Base-by-base conservation (phyloP, 2,797 vertebrate genomes). In the Protonibea diacanthus region DNA sequence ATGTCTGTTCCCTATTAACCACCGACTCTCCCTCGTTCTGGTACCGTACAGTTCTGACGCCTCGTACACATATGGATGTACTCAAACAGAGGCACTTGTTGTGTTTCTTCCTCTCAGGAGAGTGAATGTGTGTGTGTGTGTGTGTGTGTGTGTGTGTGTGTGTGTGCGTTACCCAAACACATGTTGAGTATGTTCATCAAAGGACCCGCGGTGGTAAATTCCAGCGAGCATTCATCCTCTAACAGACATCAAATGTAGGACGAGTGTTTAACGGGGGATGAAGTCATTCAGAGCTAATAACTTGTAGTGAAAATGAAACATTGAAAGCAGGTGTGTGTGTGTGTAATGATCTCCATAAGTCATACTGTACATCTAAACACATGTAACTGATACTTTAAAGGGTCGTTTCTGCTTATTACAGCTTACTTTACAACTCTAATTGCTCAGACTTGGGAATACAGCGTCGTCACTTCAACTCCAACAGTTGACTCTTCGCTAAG, bases 61-160 rank as follows among this genome's bases (percentile, higher is more conserved):
- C 87, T 79, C 29, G 5, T 67, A 49, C 83, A 77, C 90, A 91
- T 65, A 71, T 84, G 85, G 88, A 70, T 67, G 56, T 57, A 82
- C 78, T 92, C 86, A 90, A 87, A 91, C 85, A 49, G 89, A 86
- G 90, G 92, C 90, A 85, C 89, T 91, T 89, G 89, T 83, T 89
- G 84, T 12, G 52, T 51, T 86, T 82, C 72, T 74, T 73, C 74
- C 70, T 78, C 68, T 58, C 52, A 53, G 45, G 53, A 84, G 44
- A 77, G 62, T 71, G 63, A 21, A 58, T 18, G 25, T 60, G 60
- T 47, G 61, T 38, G 58, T 48, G 44, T 79, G 62, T 71, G 63
- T 40, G 23, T 25, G 33, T 59, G 63, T 53, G 63, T 51, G 57
- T 52, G 62, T 71, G 56, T 21, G 42, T 63, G 40, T 48, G 60